A percentile compares a stretch with the other conserved stretches of the same genome.
These are phyloP conservation scores for Apocheima hispidaria DNA, from an alignment of 2,888 invertebrate genomes.

Conservation along the genomic window DNA sequence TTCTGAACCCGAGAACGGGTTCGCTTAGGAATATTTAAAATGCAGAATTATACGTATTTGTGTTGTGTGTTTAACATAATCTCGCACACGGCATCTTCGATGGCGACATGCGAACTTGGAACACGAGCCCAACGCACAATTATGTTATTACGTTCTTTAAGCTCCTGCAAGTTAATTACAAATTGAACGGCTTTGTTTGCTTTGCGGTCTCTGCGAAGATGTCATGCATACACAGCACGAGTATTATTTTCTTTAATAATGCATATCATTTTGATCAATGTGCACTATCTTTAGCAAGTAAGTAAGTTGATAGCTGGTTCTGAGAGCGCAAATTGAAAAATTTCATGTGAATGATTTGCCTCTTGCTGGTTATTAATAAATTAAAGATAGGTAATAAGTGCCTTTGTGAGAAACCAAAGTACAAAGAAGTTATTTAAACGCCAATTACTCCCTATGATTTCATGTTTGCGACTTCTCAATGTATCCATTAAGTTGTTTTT, in stretches of 20 bases:
- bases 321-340: constrained; percentile 20
- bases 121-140: constrained; percentile 62
- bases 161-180: constrained; percentile 53
- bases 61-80: constrained; percentile 38
- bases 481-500: too few relatives aligned
- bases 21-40: constrained; percentile 23
- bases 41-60: constrained; percentile 26
- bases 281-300: constrained; percentile 32
- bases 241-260: constrained; percentile 48
- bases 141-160: constrained; percentile 59
- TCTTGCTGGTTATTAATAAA: constrained; percentile 46
- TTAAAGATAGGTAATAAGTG: constrained; percentile 44
- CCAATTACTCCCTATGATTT: constrained; percentile 48
- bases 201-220: constrained; percentile 46
- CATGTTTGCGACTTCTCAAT: constrained; percentile 28
- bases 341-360: constrained; percentile 22
- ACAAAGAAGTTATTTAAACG: constrained; percentile 48
- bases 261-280: constrained; percentile 46
- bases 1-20: constrained; percentile 16
- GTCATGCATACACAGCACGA: constrained; percentile 36
- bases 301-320: constrained; percentile 28
- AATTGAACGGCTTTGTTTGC: constrained; percentile 61
- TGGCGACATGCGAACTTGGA: constrained; percentile 42
- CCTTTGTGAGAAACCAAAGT: constrained; percentile 45
- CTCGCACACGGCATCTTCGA: constrained; percentile 27